phyloP scores from a whole-genome alignment of 2,888 invertebrate species.

The Napeogenes inachia region DNA sequence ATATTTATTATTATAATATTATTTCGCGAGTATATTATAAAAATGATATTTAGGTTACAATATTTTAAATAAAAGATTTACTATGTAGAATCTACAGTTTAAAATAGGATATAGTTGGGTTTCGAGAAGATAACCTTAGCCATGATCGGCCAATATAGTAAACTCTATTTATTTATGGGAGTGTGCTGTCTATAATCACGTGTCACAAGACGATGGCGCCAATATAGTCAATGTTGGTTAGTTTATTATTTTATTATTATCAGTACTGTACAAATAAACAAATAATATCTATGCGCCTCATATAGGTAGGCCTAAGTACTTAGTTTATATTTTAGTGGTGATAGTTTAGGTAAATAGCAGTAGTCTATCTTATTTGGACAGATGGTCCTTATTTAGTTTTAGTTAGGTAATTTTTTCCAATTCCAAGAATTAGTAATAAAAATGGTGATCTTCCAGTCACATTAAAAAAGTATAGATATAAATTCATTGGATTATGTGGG shows the following conservation, averaged over 20 bases:
- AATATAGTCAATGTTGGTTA: slow-evolving; percentile 27
- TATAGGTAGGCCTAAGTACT: not conserved
- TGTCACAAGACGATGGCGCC: slow-evolving; percentile 28
- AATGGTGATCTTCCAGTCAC: too few relatives aligned
- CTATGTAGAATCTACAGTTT: too few relatives aligned
- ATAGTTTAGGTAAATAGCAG: not conserved
- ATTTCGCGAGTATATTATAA: too few relatives aligned
- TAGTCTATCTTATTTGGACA: not conserved
- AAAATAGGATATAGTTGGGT: too few relatives aligned
- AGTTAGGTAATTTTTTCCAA: not conserved
- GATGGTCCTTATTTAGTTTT: not conserved
- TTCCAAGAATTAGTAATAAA: not conserved
- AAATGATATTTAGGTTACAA: too few relatives aligned
- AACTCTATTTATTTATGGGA: slow-evolving; percentile 13
- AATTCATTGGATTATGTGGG: too few relatives aligned
- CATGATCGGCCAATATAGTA: not conserved
- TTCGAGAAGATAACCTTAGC: too few relatives aligned
- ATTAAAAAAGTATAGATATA: too few relatives aligned
- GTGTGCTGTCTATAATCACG: slow-evolving; percentile 7
- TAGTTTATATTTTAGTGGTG: slow-evolving; percentile 3
- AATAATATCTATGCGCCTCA: not conserved
- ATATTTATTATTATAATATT: not conserved
- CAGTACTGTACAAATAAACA: slow-evolving; percentile 6
- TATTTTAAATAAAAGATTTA: too few relatives aligned
- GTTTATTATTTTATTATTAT: slow-evolving; percentile 13